phyloP scores from a whole-genome alignment of 2,113 vertebrate genomes.

The Apteryx owenii region DNA sequence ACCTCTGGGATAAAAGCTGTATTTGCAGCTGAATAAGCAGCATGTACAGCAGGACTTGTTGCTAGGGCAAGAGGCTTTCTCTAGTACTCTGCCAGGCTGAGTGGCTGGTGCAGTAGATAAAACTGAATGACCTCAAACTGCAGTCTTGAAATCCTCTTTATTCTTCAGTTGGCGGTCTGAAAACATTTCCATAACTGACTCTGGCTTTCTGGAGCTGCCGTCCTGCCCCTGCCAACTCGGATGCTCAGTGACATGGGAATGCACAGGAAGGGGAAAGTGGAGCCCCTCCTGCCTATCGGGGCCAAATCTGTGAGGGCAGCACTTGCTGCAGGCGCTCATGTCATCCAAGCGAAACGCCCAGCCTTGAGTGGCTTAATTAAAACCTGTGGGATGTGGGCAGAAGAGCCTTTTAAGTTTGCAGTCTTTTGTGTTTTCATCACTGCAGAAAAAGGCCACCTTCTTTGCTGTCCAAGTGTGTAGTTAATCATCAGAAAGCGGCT shows the following conservation, averaged over 20 bases:
- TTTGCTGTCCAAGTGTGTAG: not conserved
- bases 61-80: slow-evolving; percentile 45
- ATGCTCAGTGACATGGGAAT: not conserved
- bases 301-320: fast-evolving
- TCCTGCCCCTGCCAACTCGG: fast-evolving
- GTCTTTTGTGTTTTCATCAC: not conserved
- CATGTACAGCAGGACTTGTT: slow-evolving; percentile 39
- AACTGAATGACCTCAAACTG: slow-evolving; percentile 23
- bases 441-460: not conserved
- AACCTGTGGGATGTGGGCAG: not conserved
- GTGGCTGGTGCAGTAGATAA: not conserved
- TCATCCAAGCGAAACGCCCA: not conserved
- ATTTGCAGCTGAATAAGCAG: slow-evolving; percentile 58
- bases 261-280: not conserved
- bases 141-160: slow-evolving; percentile 24
- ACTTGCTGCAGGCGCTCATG: fast-evolving
- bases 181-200: not conserved
- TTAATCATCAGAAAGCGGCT: not conserved
- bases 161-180: not conserved
- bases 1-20: slow-evolving; percentile 55
- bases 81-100: not conserved
- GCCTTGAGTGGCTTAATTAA: fast-evolving
- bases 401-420: not conserved
- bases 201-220: not conserved
- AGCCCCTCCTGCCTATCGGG: not conserved